Conservation (phyloP, 2,797 vertebrate species). For the Epinephelus coioides region DNA sequence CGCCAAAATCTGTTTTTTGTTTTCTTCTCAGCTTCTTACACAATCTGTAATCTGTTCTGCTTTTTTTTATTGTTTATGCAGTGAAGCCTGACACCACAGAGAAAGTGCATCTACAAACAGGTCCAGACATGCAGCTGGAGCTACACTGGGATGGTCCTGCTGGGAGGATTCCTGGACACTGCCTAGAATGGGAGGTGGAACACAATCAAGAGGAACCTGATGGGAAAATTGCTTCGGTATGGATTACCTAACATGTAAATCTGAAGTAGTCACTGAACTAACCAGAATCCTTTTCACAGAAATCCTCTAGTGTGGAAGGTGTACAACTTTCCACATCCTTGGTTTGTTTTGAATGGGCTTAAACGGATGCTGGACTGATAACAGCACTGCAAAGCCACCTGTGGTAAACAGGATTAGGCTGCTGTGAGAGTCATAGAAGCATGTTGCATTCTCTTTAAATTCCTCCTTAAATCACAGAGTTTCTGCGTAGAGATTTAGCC, state of each 20-base stretch:
- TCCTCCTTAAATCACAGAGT: not conserved
- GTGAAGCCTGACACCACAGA: conserved; percentile 76
- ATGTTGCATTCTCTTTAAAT: not conserved
- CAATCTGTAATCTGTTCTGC: not conserved
- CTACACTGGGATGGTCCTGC: conserved; percentile 72
- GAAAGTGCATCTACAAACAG: conserved; percentile 44
- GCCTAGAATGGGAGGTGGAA: conserved; percentile 83
- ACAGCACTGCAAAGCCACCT: not conserved
- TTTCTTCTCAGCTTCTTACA: not conserved
- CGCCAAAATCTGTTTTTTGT: not conserved
- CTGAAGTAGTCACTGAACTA: not conserved
- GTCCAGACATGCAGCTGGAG: conserved; percentile 43
- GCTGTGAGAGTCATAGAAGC: not conserved
- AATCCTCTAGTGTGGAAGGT: not conserved
- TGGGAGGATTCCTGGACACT: conserved; percentile 70
- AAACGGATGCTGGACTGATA: not conserved
- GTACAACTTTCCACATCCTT: not conserved
- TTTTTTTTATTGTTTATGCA: conserved; percentile 36
- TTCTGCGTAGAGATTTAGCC: not conserved
- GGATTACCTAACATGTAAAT: not conserved
- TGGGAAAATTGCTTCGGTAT: conserved; percentile 53
- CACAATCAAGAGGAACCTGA: conserved; percentile 40
- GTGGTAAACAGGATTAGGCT: not conserved
- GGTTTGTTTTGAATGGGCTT: not conserved
- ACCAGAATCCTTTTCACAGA: not conserved